Percentiles rank a stretch among this genome's conserved stretches.
Evolutionary conservation across 1,140 invertebrate species (phyloP).

Genomic region (Lepidotrigona ventralis): DNA sequence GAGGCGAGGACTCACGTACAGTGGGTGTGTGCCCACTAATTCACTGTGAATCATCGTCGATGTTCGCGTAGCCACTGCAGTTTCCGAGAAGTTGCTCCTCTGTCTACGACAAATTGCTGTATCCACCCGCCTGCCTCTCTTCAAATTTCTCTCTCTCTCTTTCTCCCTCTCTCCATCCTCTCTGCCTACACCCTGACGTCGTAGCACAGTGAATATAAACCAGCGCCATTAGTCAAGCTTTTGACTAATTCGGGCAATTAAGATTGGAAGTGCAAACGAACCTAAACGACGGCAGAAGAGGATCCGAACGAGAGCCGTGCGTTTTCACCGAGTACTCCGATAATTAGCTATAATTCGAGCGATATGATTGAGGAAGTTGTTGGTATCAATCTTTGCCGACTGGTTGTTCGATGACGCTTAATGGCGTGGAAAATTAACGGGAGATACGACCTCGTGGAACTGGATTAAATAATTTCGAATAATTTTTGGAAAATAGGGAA

Average conservation of each 20-base stretch:
- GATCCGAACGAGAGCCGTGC: neutral
- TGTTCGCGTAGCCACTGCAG: neutral
- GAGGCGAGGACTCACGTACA: neutral
- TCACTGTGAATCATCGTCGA: slow-evolving; percentile 32
- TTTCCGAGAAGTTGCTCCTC: slow-evolving; percentile 50
- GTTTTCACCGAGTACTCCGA: slow-evolving; percentile 9
- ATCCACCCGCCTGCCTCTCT: neutral
- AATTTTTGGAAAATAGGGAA: too few species aligned
- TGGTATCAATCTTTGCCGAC: slow-evolving; percentile 24
- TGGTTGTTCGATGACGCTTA: slow-evolving; percentile 3
- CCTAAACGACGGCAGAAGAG: neutral
- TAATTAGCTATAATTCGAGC: slow-evolving; percentile 27
- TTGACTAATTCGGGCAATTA: slow-evolving; percentile 69
- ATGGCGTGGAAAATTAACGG: neutral
- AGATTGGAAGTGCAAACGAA: slow-evolving; percentile 38
- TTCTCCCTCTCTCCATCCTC: slow-evolving; percentile 17
- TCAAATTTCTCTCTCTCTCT: neutral
- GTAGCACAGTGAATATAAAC: slow-evolving; percentile 47
- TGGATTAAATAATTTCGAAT: neutral
- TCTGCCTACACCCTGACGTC: slow-evolving; percentile 11
- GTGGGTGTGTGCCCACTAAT: slow-evolving; percentile 22
- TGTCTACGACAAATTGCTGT: slow-evolving; percentile 59
- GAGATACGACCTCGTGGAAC: neutral
- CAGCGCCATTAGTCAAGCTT: slow-evolving; percentile 65
- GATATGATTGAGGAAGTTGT: slow-evolving; percentile 5